Evolutionary conservation across 2,888 invertebrate genomes (phyloP), one percentile per base, ranked within the genome.

Genomic region (Hyposoter dolosus): DNA sequence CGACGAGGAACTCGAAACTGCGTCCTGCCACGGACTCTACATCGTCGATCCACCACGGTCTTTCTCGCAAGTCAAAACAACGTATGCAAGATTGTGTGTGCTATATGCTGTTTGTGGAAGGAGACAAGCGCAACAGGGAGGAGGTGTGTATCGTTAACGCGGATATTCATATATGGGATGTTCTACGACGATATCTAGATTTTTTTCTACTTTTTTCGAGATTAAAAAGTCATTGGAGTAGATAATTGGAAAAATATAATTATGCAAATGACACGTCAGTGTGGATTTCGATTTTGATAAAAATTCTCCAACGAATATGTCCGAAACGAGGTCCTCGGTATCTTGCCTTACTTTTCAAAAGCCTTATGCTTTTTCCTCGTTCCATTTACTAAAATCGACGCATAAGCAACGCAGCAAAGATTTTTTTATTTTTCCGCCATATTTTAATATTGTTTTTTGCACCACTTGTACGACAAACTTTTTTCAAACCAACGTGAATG

Each of bases 1-100:
- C 66, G 85, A 76, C 85, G 82, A 72, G 66, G 79, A 76, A 79
- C 65, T 65, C 83, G 85, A 80, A 83, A 85, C 85, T 85, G 85
- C 76, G 69, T 43, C 47, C 50, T 56, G 77, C 28, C 50, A 68
- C 45, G 50, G 40, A 12, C 12, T 50, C 23, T 43, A 50, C 72
- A 65, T 74, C 77, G 84, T 35, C 50, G 65, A 19, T 35, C 45
- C 60, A 45, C 7, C 45, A 17, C 23, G 28, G 56, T 56, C 28
- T 43, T 23, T 50, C 69, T 76, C 56, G 79, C 79, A 83, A 80
- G 76, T 85, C 79, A 85, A 85, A 85, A 85, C 76, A 83, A 65
- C 68, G 66, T 53, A 71, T 79, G 81, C 65, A 66, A 43, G 81
- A 74, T 60, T 50, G 53, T 53, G 71, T 40, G 71, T 63, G 66